These are phyloP conservation scores for Anagrus nilaparvatae DNA, from an alignment of 1,140 invertebrate genomes.

Conservation along the genomic window DNA sequence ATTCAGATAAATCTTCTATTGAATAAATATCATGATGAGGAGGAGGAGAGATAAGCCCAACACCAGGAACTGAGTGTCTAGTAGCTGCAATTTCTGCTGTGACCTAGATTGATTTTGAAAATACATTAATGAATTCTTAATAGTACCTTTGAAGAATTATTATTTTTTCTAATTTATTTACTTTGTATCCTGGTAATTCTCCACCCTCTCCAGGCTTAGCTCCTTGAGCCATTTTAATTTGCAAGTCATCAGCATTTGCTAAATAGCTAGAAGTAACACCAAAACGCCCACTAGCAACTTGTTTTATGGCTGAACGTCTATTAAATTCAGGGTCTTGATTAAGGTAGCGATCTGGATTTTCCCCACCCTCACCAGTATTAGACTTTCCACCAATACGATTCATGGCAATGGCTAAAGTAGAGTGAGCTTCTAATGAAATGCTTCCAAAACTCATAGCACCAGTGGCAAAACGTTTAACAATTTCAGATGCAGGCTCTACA, in stretches of 20 bases:
- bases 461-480: conserved; percentile 80
- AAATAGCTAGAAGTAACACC: conserved; percentile 96
- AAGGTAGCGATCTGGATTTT: conserved; percentile 63
- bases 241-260: conserved; percentile 90
- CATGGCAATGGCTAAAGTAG: conserved; percentile 93
- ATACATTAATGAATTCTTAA: neutral
- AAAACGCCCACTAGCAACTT: conserved; percentile 96
- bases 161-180: conserved; percentile 18
- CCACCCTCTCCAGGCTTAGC: conserved; percentile 95
- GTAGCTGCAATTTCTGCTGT: conserved; percentile 92
- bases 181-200: conserved; percentile 79
- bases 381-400: conserved; percentile 92
- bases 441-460: conserved; percentile 91
- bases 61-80: conserved; percentile 90
- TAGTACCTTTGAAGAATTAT: neutral
- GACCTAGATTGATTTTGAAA: conserved; percentile 44
- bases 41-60: conserved; percentile 97
- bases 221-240: conserved; percentile 99
- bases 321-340: conserved; percentile 70
- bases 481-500: conserved; percentile 86
- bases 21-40: conserved; percentile 99
- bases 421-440: conserved; percentile 89
- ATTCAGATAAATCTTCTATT: conserved; percentile 96
- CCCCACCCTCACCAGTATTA: conserved; percentile 93
- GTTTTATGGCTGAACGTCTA: conserved; percentile 72